These are phyloP conservation scores for Catharus ustulatus DNA, from an alignment of 2,797 vertebrate genomes.

Conservation along the genomic window DNA sequence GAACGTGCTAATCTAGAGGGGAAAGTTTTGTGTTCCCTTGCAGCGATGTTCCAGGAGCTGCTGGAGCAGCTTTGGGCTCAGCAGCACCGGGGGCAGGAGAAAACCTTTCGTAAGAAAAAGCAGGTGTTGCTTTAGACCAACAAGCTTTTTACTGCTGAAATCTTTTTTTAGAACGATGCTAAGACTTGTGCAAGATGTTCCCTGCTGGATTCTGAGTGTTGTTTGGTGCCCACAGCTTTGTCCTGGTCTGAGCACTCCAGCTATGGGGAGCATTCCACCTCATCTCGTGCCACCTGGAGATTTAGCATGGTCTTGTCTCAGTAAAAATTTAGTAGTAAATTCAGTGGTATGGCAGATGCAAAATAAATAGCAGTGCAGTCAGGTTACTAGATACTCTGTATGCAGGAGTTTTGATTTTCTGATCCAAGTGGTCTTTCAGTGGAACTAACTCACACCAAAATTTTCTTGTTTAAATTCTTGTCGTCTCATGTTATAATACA, in stretches of 20 bases:
- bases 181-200: not conserved
- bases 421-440: not conserved
- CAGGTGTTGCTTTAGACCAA: not conserved
- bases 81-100: not conserved
- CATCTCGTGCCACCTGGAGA: not conserved
- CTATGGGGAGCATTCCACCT: not conserved
- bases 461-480: not conserved
- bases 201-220: not conserved
- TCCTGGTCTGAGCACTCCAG: not conserved
- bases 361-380: not conserved
- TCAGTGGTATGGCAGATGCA: not conserved
- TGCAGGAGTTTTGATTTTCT: not conserved
- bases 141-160: not conserved
- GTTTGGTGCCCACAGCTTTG: not conserved
- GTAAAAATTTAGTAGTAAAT: not conserved
- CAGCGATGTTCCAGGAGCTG: not conserved
- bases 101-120: not conserved
- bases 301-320: not conserved
- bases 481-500: accelerated
- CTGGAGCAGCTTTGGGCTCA: not conserved
- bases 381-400: not conserved
- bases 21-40: not conserved
- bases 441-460: not conserved
- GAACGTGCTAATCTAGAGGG: not conserved
- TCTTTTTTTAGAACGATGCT: not conserved